These are phyloP conservation scores for Caenorhabditis inopinata DNA, from an alignment of 1,140 invertebrate species.

Conservation along the genomic window DNA sequence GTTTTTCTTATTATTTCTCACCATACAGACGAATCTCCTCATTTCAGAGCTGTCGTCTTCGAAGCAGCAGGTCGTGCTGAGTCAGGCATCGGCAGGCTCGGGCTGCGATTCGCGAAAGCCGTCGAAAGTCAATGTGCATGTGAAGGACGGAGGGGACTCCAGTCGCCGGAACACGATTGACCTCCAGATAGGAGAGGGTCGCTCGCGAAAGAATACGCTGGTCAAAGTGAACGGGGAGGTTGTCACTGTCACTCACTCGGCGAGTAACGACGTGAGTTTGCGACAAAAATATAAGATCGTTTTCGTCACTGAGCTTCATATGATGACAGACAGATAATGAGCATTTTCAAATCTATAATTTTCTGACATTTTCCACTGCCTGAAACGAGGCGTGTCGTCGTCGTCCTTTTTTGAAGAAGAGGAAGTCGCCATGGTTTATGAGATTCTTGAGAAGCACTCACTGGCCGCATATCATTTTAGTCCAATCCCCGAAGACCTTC, in stretches of 20 bases:
- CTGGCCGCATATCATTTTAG: not conserved
- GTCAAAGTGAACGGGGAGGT: conserved; percentile 45
- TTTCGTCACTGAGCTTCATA: no score
- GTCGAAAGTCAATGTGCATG: conserved; percentile 21
- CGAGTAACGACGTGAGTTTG: not conserved
- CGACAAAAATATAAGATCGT: no score
- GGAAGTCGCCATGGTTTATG: no score
- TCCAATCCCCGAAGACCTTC: not conserved
- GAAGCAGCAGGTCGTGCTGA: conserved; percentile 29
- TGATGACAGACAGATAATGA: no score
- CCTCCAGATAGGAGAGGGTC: conserved; percentile 36
- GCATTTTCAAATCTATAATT: no score
- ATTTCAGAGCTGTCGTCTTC: conserved; percentile 26
- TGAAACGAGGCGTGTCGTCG: no score
- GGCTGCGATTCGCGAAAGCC: conserved; percentile 25
- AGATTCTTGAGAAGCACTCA: not conserved
- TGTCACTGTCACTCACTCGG: conserved; percentile 28
- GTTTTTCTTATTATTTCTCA: no score
- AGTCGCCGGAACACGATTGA: conserved; percentile 39
- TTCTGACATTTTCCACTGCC: no score
- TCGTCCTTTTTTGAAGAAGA: no score
- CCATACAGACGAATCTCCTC: no score
- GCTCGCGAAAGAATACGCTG: conserved; percentile 38
- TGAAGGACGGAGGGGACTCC: conserved; percentile 9
- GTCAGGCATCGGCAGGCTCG: conserved; percentile 27